Evolutionary conservation across 2,888 invertebrate species (phyloP).

Genomic region (Tetragonula carbonaria): DNA sequence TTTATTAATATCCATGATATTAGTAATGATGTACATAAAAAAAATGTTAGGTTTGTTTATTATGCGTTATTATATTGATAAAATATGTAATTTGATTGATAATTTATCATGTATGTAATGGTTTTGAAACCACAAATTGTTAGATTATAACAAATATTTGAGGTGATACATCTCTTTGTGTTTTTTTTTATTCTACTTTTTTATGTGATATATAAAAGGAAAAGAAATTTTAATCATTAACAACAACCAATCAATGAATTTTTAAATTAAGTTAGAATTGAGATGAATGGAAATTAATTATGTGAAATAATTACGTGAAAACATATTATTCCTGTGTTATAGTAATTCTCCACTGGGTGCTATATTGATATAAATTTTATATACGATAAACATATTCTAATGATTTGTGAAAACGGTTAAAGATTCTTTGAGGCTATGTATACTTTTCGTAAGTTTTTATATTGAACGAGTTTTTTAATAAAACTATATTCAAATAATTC

Average conservation of each 20-base stretch:
- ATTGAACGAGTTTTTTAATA: slow-evolving; percentile 51
- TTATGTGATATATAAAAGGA: slow-evolving; percentile 7
- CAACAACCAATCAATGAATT: slow-evolving; percentile 2
- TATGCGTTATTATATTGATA: slow-evolving; percentile 34
- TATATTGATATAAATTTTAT: slow-evolving; percentile 52
- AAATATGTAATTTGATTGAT: slow-evolving; percentile 29
- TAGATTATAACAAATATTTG: slow-evolving; percentile 22
- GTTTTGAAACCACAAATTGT: slow-evolving; percentile 18
- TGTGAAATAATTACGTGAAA: slow-evolving; percentile 24
- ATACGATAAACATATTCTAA: slow-evolving; percentile 40
- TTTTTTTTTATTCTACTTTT: slow-evolving; percentile 33
- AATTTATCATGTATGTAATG: slow-evolving; percentile 28
- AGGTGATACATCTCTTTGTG: slow-evolving; percentile 14
- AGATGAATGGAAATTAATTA: slow-evolving; percentile 14
- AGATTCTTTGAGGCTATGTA: slow-evolving; percentile 55
- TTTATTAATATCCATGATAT: slow-evolving; percentile 52
- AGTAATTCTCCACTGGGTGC: slow-evolving; percentile 50
- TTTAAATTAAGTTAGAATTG: background rate
- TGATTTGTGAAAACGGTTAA: slow-evolving; percentile 40
- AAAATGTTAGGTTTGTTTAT: slow-evolving; percentile 49
- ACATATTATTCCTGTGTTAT: slow-evolving; percentile 42
- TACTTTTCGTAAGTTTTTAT: slow-evolving; percentile 61
- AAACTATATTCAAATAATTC: slow-evolving; percentile 37
- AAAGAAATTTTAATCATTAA: slow-evolving; percentile 25
- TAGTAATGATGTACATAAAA: slow-evolving; percentile 57